phyloP scores from a whole-genome alignment of 2,113 vertebrate species.

The Pteronura brasiliensis region DNA sequence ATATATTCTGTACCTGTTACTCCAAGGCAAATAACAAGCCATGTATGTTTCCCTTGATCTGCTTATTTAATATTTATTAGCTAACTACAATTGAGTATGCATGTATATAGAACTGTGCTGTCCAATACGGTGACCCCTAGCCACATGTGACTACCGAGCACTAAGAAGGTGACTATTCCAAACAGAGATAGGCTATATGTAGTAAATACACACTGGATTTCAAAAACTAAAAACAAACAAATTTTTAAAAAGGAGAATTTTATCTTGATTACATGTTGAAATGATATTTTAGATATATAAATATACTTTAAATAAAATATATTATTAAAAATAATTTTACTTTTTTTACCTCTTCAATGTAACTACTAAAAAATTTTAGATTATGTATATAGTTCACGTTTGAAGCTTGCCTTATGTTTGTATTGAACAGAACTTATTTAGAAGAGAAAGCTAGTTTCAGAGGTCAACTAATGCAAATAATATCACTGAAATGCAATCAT shows the following conservation, averaged over 20 bases:
- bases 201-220: neutral
- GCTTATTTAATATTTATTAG: neutral
- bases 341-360: neutral
- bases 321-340: constrained; percentile 1
- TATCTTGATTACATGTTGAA: neutral
- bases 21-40: neutral
- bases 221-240: neutral
- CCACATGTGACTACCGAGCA: neutral
- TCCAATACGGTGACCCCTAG: neutral
- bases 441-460: neutral
- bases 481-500: neutral
- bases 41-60: neutral
- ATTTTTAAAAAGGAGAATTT: neutral
- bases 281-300: neutral
- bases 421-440: neutral
- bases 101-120: neutral
- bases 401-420: neutral
- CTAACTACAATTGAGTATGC: neutral
- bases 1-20: neutral
- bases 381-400: neutral
- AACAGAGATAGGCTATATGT: neutral
- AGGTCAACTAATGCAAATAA: neutral
- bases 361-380: constrained; percentile 20
- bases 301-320: neutral
- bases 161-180: neutral